Conservation (phyloP, 2,113 vertebrate species). For the Myrmecophaga tridactyla region DNA sequence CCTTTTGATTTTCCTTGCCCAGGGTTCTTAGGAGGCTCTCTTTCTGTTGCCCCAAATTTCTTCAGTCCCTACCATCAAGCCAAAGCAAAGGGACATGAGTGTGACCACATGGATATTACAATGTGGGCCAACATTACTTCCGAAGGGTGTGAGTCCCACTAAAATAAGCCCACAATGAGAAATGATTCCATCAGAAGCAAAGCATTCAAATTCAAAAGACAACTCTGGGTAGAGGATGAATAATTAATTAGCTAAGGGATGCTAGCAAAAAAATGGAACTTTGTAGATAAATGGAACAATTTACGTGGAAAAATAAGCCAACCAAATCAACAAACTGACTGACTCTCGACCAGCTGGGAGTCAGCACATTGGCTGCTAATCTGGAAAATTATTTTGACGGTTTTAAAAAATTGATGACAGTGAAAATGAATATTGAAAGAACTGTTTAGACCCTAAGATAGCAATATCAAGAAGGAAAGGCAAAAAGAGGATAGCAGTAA, state of each 20-base stretch:
- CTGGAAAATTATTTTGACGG: conserved; percentile 28
- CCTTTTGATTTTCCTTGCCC: not conserved
- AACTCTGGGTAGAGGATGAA: not conserved
- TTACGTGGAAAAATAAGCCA: conserved; percentile 4
- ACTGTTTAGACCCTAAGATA: not conserved
- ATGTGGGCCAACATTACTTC: not conserved
- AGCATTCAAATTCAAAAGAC: conserved; percentile 3
- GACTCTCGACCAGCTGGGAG: not conserved
- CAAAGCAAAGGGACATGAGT: not conserved
- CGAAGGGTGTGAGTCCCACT: not conserved
- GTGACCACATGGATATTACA: not conserved
- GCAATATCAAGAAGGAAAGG: not conserved
- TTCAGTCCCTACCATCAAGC: not conserved
- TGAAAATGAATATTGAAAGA: not conserved
- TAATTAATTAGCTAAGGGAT: not conserved
- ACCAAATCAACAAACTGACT: not conserved
- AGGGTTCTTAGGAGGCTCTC: not conserved
- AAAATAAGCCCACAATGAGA: not conserved
- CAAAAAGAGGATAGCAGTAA: not conserved
- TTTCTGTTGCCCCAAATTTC: not conserved
- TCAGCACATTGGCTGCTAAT: not conserved
- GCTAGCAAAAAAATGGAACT: not conserved
- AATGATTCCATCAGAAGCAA: not conserved
- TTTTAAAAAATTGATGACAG: conserved; percentile 6
- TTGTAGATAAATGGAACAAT: conserved; percentile 14